Conservation (phyloP, 2,888 invertebrate genomes). For the Suillia variegata region DNA sequence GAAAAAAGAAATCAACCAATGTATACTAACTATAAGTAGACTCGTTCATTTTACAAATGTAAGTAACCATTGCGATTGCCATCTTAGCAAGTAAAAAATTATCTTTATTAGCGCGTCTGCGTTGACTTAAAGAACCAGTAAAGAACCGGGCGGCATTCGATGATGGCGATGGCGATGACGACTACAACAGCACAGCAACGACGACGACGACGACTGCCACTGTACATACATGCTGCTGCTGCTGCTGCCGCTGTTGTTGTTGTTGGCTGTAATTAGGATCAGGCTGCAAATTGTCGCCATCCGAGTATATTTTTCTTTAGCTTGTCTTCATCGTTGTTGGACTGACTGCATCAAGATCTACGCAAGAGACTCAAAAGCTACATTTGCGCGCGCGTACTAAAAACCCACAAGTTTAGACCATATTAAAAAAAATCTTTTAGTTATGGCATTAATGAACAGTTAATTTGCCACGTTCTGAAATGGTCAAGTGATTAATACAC, state of each 20-base stretch:
- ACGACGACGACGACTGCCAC: background rate
- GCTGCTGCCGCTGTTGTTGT: background rate
- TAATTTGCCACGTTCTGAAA: slow-evolving; percentile 34
- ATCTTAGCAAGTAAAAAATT: background rate
- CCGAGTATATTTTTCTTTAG: no score
- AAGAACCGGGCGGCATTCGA: background rate
- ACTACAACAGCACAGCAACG: background rate
- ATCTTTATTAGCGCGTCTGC: slow-evolving; percentile 7
- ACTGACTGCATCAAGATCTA: slow-evolving; percentile 7
- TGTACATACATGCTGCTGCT: no score
- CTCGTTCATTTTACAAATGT: no score
- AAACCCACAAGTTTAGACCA: slow-evolving; percentile 18
- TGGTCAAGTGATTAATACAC: slow-evolving; percentile 36
- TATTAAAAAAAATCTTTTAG: slow-evolving; percentile 21
- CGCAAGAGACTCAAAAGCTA: background rate
- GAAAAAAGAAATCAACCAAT: no score
- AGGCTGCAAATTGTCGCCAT: slow-evolving; percentile 11
- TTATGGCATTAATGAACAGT: slow-evolving; percentile 40
- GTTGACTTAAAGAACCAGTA: slow-evolving; percentile 12
- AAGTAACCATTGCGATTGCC: slow-evolving; percentile 13
- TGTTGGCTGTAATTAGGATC: slow-evolving; percentile 24
- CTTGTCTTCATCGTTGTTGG: slow-evolving; percentile 2
- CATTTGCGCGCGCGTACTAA: slow-evolving; percentile 9
- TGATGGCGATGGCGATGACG: no score
- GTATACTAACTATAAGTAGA: no score